These are phyloP conservation scores for Centrocercus urophasianus DNA, from an alignment of 2,113 vertebrate genomes.

Conservation along the genomic window DNA sequence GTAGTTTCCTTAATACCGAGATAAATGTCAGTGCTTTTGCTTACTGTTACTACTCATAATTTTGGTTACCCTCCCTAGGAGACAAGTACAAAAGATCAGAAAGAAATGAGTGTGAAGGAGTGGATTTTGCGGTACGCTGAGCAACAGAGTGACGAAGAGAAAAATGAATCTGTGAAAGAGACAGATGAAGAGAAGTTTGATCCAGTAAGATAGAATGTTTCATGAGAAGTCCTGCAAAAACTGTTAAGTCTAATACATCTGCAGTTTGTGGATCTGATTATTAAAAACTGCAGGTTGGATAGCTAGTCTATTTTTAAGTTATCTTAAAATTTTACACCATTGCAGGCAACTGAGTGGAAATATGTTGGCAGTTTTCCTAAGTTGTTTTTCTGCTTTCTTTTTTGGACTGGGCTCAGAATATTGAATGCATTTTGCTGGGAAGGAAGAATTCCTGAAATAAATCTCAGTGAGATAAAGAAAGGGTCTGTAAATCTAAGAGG, in stretches of 20 bases:
- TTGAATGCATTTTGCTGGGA: neutral
- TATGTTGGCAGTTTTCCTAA: neutral
- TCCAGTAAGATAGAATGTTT: constrained; percentile 82
- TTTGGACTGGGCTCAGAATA: neutral
- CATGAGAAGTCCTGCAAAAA: neutral
- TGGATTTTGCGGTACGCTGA: constrained; percentile 94
- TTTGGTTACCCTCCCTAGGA: constrained; percentile 52
- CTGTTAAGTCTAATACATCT: neutral
- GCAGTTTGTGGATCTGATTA: neutral
- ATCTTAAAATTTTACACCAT: neutral
- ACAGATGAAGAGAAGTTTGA: constrained; percentile 89
- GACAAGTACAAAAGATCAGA: constrained; percentile 69
- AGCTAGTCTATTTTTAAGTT: rapidly evolving
- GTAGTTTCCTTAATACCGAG: neutral
- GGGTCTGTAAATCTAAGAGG: neutral
- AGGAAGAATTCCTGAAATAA: neutral
- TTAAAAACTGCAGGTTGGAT: neutral
- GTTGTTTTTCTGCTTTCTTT: neutral
- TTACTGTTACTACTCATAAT: neutral
- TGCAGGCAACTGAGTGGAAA: neutral
- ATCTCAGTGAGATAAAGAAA: neutral
- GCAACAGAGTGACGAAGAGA: constrained; percentile 88
- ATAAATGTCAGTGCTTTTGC: neutral
- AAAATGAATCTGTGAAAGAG: constrained; percentile 71
- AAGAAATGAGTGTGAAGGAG: constrained; percentile 88